Conservation (phyloP, 1,140 invertebrate genomes). For the Drosophila eugracilis region DNA sequence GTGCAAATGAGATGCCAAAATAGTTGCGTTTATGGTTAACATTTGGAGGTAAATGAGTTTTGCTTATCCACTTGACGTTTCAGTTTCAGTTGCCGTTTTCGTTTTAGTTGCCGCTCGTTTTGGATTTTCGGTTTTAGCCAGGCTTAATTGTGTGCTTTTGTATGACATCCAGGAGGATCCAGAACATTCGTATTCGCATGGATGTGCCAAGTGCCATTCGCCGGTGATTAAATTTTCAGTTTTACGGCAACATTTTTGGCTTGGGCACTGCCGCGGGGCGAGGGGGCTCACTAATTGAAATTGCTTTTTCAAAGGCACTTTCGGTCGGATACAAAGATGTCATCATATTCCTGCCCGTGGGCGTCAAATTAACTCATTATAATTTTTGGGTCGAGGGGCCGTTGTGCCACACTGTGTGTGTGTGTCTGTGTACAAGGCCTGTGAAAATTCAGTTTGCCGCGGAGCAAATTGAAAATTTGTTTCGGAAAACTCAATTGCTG, state of each 20-base stretch:
- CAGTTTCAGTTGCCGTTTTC: slow-evolving; percentile 23
- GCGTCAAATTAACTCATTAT: slow-evolving; percentile 79
- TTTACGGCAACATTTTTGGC: slow-evolving; percentile 45
- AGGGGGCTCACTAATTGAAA: slow-evolving; percentile 68
- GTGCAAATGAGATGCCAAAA: slow-evolving; percentile 74
- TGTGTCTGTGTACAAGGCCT: slow-evolving; percentile 2
- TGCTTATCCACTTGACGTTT: slow-evolving; percentile 48
- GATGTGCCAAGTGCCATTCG: slow-evolving; percentile 44
- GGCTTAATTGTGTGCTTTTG: slow-evolving; percentile 69
- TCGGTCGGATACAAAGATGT: slow-evolving; percentile 61
- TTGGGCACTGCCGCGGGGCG: background rate
- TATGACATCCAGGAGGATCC: slow-evolving; percentile 32
- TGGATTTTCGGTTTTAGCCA: slow-evolving; percentile 51
- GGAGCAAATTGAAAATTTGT: slow-evolving; percentile 69
- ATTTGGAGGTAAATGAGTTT: slow-evolving; percentile 77
- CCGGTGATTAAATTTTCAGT: slow-evolving; percentile 74
- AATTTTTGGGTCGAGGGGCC: slow-evolving; percentile 70
- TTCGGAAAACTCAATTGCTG: slow-evolving; percentile 63
- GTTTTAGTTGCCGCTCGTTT: slow-evolving; percentile 21
- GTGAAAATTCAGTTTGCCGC: slow-evolving; percentile 40
- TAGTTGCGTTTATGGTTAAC: slow-evolving; percentile 78
- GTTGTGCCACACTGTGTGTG: background rate
- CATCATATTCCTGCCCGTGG: slow-evolving; percentile 35
- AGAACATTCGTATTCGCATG: slow-evolving; percentile 61
- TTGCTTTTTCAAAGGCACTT: slow-evolving; percentile 78